Conservation (phyloP, 37 sponge, comb jelly and placozoan genomes). For the Halisarca cf. caerulea region DNA sequence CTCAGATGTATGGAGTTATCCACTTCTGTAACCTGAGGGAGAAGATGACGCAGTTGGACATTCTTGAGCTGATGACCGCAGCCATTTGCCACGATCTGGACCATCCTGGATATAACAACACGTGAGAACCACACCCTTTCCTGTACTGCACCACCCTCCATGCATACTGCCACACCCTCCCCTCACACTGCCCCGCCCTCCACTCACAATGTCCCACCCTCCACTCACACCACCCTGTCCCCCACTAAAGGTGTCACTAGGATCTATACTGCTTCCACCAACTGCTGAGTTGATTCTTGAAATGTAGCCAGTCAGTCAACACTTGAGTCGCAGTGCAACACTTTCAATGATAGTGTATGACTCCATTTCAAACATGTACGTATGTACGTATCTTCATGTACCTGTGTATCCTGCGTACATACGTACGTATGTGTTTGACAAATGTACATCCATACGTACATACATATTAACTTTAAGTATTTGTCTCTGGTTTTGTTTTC, state of each 20-base stretch:
- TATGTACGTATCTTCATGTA: neutral
- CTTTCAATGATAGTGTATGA: too few species aligned
- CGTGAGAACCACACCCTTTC: slow-evolving; percentile 55
- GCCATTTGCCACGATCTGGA: slow-evolving; percentile 89
- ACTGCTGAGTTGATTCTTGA: too few species aligned
- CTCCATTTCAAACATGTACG: neutral
- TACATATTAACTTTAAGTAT: neutral
- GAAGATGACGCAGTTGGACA: slow-evolving; percentile 47
- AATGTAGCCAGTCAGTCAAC: too few species aligned
- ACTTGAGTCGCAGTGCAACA: too few species aligned
- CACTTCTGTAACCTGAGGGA: slow-evolving; percentile 63
- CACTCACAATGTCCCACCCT: neutral
- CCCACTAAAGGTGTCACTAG: neutral
- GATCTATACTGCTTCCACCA: too few species aligned
- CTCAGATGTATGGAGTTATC: slow-evolving; percentile 90
- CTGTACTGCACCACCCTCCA: too few species aligned
- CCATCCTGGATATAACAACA: slow-evolving; percentile 88
- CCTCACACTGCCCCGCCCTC: neutral
- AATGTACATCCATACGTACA: neutral
- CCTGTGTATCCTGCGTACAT: neutral
- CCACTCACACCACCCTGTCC: neutral
- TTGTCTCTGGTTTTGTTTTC: too few species aligned
- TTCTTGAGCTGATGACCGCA: slow-evolving; percentile 64
- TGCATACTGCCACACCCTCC: too few species aligned
- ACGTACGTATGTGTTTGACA: too few species aligned